Percentiles rank a stretch among this genome's conserved stretches.
Evolutionary conservation across 2,113 vertebrate genomes (phyloP).

Genomic region (Typhlomys cinereus): DNA sequence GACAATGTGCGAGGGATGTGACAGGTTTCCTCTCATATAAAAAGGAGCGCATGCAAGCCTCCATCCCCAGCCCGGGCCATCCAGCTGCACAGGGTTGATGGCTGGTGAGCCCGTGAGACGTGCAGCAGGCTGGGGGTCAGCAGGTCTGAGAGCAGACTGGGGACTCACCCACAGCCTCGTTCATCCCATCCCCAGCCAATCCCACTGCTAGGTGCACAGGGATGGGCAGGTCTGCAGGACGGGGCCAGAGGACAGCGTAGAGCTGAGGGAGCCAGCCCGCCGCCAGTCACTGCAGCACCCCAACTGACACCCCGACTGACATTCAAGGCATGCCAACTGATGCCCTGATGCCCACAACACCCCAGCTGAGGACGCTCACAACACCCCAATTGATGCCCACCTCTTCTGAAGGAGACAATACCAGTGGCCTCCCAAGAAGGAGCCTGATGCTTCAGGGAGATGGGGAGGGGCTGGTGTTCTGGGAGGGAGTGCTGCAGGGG

Average conservation of each 20-base stretch:
- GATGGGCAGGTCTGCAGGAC: accelerated
- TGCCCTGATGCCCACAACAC: too few species aligned
- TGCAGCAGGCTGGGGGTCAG: accelerated
- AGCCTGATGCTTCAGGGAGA: accelerated
- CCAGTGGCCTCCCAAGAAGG: neutral
- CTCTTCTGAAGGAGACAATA: accelerated
- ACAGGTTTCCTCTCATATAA: conserved; percentile 23
- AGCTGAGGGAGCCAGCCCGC: too few species aligned
- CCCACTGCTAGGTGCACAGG: accelerated
- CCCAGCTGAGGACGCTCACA: too few species aligned
- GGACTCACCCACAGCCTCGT: accelerated
- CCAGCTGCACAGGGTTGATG: neutral
- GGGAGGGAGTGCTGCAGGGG: too few species aligned
- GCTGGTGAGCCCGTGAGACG: accelerated
- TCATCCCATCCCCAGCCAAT: accelerated
- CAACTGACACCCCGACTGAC: accelerated
- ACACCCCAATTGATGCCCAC: accelerated
- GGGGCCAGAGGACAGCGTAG: too few species aligned
- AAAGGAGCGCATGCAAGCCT: neutral
- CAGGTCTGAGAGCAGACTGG: accelerated
- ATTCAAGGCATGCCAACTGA: too few species aligned
- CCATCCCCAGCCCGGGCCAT: accelerated
- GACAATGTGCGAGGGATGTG: conserved; percentile 60
- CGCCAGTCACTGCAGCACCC: accelerated
- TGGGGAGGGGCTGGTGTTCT: accelerated